A percentile compares a stretch with the other conserved stretches of the same genome.
These are phyloP conservation scores for Hemibagrus guttatus DNA, from an alignment of 2,797 vertebrate species.

Conservation along the genomic window DNA sequence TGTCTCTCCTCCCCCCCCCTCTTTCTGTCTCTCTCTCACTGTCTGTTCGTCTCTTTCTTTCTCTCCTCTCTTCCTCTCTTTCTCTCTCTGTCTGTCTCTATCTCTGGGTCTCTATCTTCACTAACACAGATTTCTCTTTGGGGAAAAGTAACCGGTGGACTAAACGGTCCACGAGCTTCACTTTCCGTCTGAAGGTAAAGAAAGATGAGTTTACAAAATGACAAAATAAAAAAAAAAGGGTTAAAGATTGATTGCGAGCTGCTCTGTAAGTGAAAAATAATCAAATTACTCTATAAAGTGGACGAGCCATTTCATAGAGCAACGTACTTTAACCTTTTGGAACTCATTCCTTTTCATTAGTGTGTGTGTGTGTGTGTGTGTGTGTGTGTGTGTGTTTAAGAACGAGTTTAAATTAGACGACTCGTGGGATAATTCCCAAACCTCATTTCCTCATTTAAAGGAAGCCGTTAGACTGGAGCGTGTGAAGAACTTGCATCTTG, in stretches of 20 bases:
- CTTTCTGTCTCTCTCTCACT: no score
- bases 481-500: slow-evolving; percentile 15
- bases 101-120: background rate
- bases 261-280: background rate
- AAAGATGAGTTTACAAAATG: slow-evolving; percentile 4
- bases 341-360: background rate
- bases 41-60: no score
- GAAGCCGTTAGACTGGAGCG: background rate
- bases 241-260: background rate
- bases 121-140: background rate
- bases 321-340: background rate
- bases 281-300: background rate
- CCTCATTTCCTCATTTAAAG: slow-evolving; percentile 26
- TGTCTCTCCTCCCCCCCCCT: no score
- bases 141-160: background rate
- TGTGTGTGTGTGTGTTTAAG: background rate
- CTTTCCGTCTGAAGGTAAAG: background rate
- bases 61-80: no score
- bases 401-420: background rate
- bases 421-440: slow-evolving; percentile 4
- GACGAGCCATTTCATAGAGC: background rate
- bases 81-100: no score
- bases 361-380: slow-evolving; percentile 26
- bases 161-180: background rate
- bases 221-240: background rate